A percentile compares a stretch with the other conserved stretches of the same genome.
Evolutionary conservation across 2,888 invertebrate species (phyloP).

Genomic region (Marasmarcha lunaedactyla): DNA sequence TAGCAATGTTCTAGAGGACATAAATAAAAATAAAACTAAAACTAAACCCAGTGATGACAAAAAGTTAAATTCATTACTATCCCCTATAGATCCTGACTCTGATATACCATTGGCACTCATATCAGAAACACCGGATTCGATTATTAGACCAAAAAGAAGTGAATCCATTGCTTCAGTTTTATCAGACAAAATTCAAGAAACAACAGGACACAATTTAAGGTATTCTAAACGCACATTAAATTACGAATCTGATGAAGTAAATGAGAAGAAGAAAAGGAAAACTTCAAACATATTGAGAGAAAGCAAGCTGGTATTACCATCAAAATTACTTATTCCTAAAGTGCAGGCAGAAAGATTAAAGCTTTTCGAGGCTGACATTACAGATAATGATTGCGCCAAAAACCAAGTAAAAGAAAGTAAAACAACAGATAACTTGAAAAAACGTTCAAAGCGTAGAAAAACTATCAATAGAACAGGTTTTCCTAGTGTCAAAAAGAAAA

Average conservation of each 20-base stretch:
- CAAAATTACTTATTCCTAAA: constrained; percentile 49
- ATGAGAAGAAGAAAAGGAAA: constrained; percentile 58
- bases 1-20: constrained; percentile 37
- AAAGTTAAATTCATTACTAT: constrained; percentile 29
- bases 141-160: constrained; percentile 52
- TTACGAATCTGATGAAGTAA: constrained; percentile 42
- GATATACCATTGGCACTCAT: constrained; percentile 53
- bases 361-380: constrained; percentile 32
- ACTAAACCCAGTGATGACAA: constrained; percentile 31
- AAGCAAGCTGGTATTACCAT: constrained; percentile 54
- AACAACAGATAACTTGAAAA: constrained; percentile 33
- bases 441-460: constrained; percentile 76
- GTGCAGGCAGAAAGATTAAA: constrained; percentile 40
- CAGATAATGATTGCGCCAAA: constrained; percentile 25
- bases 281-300: constrained; percentile 49
- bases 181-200: constrained; percentile 62
- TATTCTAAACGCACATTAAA: constrained; percentile 53
- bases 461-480: constrained; percentile 90
- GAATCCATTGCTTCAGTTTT: constrained; percentile 60
- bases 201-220: constrained; percentile 53
- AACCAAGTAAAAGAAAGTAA: constrained; percentile 36
- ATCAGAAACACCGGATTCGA: constrained; percentile 46
- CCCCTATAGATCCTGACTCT: constrained; percentile 47
- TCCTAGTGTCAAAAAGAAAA: constrained; percentile 85
- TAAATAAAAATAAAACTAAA: constrained; percentile 48